Evolutionary conservation across 2,888 invertebrate species (phyloP), one percentile per base, ranked within the genome.

Genomic region (Ptychoptera albimana): DNA sequence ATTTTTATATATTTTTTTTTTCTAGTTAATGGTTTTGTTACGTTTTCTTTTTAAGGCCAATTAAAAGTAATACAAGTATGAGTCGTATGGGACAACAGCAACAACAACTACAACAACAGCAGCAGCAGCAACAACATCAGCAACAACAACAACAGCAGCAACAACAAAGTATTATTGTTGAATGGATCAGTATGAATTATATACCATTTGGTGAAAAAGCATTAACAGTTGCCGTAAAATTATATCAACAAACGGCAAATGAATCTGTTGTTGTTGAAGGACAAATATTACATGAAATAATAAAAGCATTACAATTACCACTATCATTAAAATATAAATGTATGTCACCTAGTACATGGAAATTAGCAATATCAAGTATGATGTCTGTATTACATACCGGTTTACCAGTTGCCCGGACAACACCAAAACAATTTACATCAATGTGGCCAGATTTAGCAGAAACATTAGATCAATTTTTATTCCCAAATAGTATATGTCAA

Each of bases 401-500:
- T 0, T 68, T 97, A 36, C 92, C 92, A 7, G 71, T 94, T 15
- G 93, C 93, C 16, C 74, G 91, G 53, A 78, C 79, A 48, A 70
- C 76, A 55, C 79, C 86, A 34, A 77, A 79, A 49, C 74, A 75
- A 37, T 85, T 85, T 60, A 66, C 72, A 44, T 72, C 72, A 42
- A 82, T 87, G 70, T 97, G 97, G 97, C 75, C 79, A 44, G 82
- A 82, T 53, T 69, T 97, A 46, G 88, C 87, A 0, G 74, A 74
- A 43, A 83, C 89, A 0, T 66, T 97, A 34, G 91, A 96, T 55
- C 84, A 87, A 45, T 96, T 94, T 62, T 72, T 97, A 46, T 97
- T 97, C 60, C 85, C 87, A 8, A 77, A 39, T 47, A 73, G 73
- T 50, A 62, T 68, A 46, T 66, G 66, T 48, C 69, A 70, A 31